Base-by-base conservation (phyloP, 1,140 invertebrate genomes). In the Lepidostoma basale region DNA sequence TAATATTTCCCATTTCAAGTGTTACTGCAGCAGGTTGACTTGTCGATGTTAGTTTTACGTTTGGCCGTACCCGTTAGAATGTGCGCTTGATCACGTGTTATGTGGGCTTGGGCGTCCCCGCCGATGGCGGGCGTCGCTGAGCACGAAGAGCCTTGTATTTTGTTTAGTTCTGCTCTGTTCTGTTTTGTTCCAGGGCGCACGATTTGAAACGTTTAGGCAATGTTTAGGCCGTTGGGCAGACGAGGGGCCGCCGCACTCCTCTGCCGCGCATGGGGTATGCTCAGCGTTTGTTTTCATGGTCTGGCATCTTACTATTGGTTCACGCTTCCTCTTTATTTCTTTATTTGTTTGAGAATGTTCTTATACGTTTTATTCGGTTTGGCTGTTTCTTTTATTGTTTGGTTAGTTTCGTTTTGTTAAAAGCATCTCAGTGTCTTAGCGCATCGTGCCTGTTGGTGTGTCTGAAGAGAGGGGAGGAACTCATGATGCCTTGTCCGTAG, bases 401-500 rank as follows among this genome's bases (percentile, higher is more conserved):
- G 49, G 16, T 62, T 63, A 40, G 22, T 49, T 49, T 40, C 28
- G 67, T 62, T 67, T 58, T 67, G 6, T 30, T 12, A 23, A 58
- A 42, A 39, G 45, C 23, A 56, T 68, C 56, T 62, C 33, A 62
- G 69, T 72, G 70, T 68, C 62, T 64, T 64, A 68, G 60, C 44
- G 63, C 71, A 58, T 69, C 62, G 49, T 71, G 49, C 67, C 33
- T 45, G 56, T 39, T 56, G 68, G n/a, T 54, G 58, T 60, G 66
- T 67, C 67, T 72, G 62, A 49, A 23, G 70, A 68, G 42, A 62
- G 70, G 42, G 56, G 70, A 69, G 70, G 70, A 72, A 68, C 70
- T 72, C 62, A 72, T 68, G 67, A 47, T 66, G 70, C 52, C 26
- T 63, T 67, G 45, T 83, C 44, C 62, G 30, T 82, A 94, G 90